These are phyloP conservation scores for Sebastolobus altivelis DNA, from an alignment of 2,797 vertebrate genomes.

Conservation along the genomic window DNA sequence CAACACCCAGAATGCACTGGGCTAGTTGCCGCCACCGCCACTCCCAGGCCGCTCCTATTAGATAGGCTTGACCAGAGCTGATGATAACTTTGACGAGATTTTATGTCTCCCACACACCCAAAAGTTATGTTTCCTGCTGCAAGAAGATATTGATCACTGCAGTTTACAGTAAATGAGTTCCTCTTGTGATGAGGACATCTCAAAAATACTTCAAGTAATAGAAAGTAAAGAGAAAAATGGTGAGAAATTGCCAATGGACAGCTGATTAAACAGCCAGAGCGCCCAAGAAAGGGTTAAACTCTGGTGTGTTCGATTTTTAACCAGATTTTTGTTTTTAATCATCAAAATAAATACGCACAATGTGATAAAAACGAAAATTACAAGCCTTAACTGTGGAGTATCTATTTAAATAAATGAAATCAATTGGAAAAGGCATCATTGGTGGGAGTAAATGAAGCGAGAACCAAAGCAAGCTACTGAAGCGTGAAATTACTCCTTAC, in stretches of 20 bases:
- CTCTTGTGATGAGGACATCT: neutral
- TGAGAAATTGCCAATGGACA: neutral
- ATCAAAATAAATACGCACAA: conserved; percentile 5
- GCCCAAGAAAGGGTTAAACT: neutral
- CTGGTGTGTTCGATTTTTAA: neutral
- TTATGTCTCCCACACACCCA: neutral
- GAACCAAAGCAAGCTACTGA: conserved; percentile 34
- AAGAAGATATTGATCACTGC: neutral
- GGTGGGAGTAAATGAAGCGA: conserved; percentile 57
- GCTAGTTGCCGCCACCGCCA: too few relatives aligned
- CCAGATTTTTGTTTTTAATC: neutral
- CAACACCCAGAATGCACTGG: too few relatives aligned
- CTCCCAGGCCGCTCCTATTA: too few relatives aligned
- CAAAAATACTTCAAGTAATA: neutral
- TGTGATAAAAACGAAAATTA: conserved; percentile 5
- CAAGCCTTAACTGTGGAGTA: conserved; percentile 21
- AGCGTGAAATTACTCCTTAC: conserved; percentile 68
- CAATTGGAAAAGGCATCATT: conserved; percentile 47
- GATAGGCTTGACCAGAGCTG: too few relatives aligned
- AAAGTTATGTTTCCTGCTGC: neutral
- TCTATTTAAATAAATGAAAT: conserved; percentile 54
- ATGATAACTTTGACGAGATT: neutral
- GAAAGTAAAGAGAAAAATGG: neutral
- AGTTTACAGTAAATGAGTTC: neutral
- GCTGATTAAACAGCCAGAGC: neutral